A percentile compares a stretch with the other conserved stretches of the same genome.
Evolutionary conservation across 2,113 vertebrate genomes (phyloP).

Genomic region (Calyptommatus sinebrachiatus): DNA sequence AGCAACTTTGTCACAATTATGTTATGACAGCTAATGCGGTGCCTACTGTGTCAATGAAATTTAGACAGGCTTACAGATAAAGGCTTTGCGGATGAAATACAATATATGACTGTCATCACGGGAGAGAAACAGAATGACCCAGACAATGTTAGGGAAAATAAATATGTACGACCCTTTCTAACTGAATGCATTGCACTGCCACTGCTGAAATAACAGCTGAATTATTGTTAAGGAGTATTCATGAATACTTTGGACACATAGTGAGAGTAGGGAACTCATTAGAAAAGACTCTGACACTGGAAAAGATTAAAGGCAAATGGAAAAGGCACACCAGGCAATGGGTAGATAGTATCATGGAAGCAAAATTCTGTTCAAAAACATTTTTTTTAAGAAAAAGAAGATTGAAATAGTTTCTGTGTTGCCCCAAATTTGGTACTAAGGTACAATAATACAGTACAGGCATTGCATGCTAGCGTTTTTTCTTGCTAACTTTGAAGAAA

Average conservation of each 20-base stretch:
- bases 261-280: too few relatives aligned
- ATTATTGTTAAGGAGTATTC: too few relatives aligned
- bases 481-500: not conserved
- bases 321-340: not conserved
- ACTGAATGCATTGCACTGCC: accelerated
- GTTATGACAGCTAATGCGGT: not conserved
- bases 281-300: too few relatives aligned
- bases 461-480: not conserved
- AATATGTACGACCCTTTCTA: accelerated
- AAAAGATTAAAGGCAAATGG: too few relatives aligned
- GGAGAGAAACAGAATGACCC: not conserved
- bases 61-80: not conserved
- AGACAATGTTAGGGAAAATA: not conserved
- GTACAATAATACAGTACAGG: not conserved
- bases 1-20: conserved; percentile 1
- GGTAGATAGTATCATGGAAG: not conserved
- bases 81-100: not conserved
- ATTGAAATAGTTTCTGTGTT: not conserved
- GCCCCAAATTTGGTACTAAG: not conserved
- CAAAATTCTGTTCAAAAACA: not conserved
- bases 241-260: too few relatives aligned
- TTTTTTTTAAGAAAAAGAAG: too few relatives aligned
- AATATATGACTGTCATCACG: not conserved
- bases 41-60: not conserved
- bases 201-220: not conserved